Base-by-base conservation (phyloP, 2,888 invertebrate genomes). In the Dryobotodes eremita region DNA sequence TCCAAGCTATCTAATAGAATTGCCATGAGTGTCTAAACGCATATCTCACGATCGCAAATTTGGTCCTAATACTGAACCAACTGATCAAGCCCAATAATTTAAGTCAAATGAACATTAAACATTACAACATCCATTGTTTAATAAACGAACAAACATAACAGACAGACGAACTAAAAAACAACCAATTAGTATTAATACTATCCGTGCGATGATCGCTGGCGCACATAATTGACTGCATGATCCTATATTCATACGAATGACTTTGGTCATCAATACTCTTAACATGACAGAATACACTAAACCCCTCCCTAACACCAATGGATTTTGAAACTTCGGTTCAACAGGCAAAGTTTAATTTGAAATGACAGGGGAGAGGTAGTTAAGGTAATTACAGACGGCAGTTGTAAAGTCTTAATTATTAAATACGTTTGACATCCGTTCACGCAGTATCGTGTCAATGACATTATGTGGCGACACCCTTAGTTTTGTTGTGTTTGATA, bases 371-470 rank as follows among this genome's bases (percentile, higher is more conserved):
- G 5, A 10, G 0, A 11, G 0, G 4, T 3, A 72, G 66, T 75
- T 85, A 86, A 6, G 79, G 42, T 80, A 78, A 79, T 66, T 59
- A 65, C 31, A 79, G 59, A 68, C 55, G 62, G 23, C n/a, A 61
- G 71, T 48, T 86, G 68, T 82, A 79, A 72, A 89, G 87, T 86
- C 87, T 89, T 93, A 93, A 93, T 93, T 92, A 90, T 90, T 93
- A 91, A 91, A 93, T 93, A 93, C 91, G 91, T 92, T 93, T 93
- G 92, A 93, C 92, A 93, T 93, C 92, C 92, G 92, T 92, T 92
- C 90, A 89, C 91, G 91, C 92, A 85, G 89, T 88, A 88, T 79
- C 84, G 92, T 91, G 92, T 91, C 92, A 92, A 90, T 87, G 92
- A 92, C 91, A 90, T 88, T 92, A 87, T 88, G 86, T 86, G 81